phyloP scores from a whole-genome alignment of 2,113 vertebrate genomes.

The Anas platyrhynchos region DNA sequence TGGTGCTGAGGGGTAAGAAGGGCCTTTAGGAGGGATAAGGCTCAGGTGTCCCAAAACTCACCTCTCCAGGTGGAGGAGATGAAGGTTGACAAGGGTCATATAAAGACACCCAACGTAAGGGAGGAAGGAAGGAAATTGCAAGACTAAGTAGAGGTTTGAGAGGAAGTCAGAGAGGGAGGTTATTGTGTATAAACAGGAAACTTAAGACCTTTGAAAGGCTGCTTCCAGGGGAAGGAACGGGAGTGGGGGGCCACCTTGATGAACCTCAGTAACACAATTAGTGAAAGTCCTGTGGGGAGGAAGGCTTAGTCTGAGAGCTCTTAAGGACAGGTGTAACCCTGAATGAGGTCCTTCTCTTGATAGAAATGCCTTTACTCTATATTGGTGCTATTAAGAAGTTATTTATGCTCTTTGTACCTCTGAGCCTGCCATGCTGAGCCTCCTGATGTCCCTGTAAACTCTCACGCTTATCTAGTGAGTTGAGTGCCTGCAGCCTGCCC shows the following conservation, averaged over 20 bases:
- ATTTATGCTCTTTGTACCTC: background rate
- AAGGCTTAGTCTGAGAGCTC: background rate
- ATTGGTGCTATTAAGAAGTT: background rate
- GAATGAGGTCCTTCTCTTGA: background rate
- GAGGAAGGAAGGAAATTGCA: slow-evolving; percentile 8
- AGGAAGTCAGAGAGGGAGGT: background rate
- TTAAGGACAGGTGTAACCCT: background rate
- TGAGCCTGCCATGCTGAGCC: background rate
- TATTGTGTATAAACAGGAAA: background rate
- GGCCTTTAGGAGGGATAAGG: background rate
- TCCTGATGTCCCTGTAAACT: background rate
- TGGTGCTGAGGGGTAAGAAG: background rate
- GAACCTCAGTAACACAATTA: rapidly evolving
- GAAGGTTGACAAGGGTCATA: background rate
- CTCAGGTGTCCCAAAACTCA: background rate
- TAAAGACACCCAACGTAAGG: background rate
- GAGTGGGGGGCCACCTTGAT: background rate
- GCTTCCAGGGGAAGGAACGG: background rate
- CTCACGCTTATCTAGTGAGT: background rate
- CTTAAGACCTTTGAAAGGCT: background rate
- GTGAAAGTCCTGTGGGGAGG: background rate
- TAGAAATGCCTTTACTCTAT: background rate
- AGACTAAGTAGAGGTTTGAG: background rate
- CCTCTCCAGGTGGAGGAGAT: background rate
- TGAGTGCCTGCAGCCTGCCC: background rate